These are phyloP conservation scores for Stichopus chloronotus DNA, from an alignment of 35 echinoderm and acorn worm species.

Conservation along the genomic window DNA sequence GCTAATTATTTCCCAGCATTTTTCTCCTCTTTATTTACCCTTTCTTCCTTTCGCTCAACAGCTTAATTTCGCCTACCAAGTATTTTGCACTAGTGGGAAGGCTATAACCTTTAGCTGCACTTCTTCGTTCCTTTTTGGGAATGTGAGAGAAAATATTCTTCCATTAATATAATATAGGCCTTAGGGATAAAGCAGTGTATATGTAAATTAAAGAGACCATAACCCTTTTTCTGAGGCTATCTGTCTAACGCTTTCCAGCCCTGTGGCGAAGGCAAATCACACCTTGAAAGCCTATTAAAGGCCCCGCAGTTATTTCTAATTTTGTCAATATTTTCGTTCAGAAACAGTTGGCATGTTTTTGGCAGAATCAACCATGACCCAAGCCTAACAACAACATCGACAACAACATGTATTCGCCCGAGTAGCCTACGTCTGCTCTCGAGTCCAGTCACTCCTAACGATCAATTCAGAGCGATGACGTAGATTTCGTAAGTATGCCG, in stretches of 20 bases:
- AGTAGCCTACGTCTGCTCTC: background rate
- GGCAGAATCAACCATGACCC: slow-evolving; percentile 44
- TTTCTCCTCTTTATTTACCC: no score
- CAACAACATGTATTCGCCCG: slow-evolving; percentile 21
- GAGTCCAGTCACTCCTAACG: background rate
- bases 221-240: background rate
- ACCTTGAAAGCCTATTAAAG: slow-evolving; percentile 62
- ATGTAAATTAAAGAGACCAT: slow-evolving; percentile 31
- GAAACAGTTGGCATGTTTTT: slow-evolving; percentile 62
- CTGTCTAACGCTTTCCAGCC: slow-evolving; percentile 26
- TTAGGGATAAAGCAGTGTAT: slow-evolving; percentile 16
- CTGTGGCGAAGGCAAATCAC: slow-evolving; percentile 28
- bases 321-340: slow-evolving; percentile 69
- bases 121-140: background rate
- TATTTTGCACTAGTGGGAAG: no score
- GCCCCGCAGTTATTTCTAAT: slow-evolving; percentile 66
- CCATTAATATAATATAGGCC: slow-evolving; percentile 58
- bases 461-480: slow-evolving; percentile 34
- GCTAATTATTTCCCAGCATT: no score
- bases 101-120: slow-evolving; percentile 35
- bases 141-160: background rate
- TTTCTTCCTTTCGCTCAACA: no score
- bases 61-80: no score
- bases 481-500: background rate
- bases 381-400: slow-evolving; percentile 56